These are phyloP conservation scores for Caerostris darwini DNA, from an alignment of 1,140 invertebrate species.

Conservation along the genomic window DNA sequence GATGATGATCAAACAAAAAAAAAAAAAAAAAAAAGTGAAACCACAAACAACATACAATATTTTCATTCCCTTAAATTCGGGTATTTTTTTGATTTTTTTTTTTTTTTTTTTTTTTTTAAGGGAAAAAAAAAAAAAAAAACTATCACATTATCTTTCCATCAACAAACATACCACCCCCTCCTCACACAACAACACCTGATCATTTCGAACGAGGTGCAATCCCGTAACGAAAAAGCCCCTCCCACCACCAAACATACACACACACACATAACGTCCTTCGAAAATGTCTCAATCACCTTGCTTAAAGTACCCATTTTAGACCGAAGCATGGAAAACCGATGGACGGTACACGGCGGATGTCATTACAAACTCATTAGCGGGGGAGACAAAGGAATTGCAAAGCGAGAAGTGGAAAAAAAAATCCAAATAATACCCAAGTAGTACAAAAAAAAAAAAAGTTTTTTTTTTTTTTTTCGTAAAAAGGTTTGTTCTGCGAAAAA, in stretches of 20 bases:
- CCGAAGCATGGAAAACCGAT: slow-evolving; percentile 7
- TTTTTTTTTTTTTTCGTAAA: background rate
- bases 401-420: background rate
- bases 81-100: background rate
- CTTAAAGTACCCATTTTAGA: background rate
- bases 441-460: background rate
- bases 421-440: too few relatives aligned
- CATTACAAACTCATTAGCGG: slow-evolving; percentile 74
- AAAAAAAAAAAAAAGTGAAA: background rate
- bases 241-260: background rate
- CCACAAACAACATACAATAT: background rate
- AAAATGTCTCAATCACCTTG: slow-evolving; percentile 31
- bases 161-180: background rate
- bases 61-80: background rate
- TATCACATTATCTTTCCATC: background rate
- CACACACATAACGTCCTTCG: background rate
- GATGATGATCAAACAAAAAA: too few relatives aligned
- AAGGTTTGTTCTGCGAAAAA: slow-evolving; percentile 34
- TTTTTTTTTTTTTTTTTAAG: too few relatives aligned
- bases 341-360: slow-evolving; percentile 15
- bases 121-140: too few relatives aligned
- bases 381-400: slow-evolving; percentile 36
- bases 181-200: background rate
- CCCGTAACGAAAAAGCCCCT: background rate
- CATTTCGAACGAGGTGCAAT: background rate